Evolutionary conservation across 2,113 vertebrate species (phyloP).

Genomic region (Indicator maculatus): DNA sequence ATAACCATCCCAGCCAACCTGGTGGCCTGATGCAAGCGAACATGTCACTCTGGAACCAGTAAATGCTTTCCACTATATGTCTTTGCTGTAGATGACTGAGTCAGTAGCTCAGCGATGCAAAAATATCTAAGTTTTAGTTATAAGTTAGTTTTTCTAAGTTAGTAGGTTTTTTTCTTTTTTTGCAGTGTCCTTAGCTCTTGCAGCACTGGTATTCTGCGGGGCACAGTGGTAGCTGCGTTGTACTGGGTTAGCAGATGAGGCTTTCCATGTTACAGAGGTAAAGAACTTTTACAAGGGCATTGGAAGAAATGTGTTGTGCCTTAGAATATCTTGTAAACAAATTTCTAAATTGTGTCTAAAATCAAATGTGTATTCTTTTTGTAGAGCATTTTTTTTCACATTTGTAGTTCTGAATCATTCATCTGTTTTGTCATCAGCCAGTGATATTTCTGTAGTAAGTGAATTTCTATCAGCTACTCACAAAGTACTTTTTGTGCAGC

Average conservation of each 20-base stretch:
- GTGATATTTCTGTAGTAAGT: slow-evolving; percentile 66
- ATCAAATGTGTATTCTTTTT: slow-evolving; percentile 60
- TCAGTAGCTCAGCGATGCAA: neutral
- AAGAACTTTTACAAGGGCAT: slow-evolving; percentile 25
- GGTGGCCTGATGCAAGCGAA: neutral
- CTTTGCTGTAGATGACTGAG: neutral
- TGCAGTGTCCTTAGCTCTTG: neutral
- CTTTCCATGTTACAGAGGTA: neutral
- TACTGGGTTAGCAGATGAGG: neutral
- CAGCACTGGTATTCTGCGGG: slow-evolving; percentile 12
- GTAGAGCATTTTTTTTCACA: slow-evolving; percentile 61
- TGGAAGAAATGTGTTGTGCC: neutral
- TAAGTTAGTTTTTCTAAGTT: neutral
- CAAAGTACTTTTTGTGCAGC: neutral
- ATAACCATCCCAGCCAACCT: neutral
- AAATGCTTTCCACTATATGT: neutral
- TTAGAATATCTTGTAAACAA: slow-evolving; percentile 42
- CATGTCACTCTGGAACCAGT: neutral
- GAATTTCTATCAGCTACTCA: slow-evolving; percentile 58
- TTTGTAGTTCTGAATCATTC: slow-evolving; percentile 69
- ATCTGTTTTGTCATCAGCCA: slow-evolving; percentile 53
- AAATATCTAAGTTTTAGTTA: neutral
- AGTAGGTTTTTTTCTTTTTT: neutral
- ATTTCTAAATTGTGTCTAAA: slow-evolving; percentile 54
- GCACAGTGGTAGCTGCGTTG: neutral